Base-by-base conservation (phyloP, 2,888 invertebrate genomes). In the Caenorhabditis japonica region DNA sequence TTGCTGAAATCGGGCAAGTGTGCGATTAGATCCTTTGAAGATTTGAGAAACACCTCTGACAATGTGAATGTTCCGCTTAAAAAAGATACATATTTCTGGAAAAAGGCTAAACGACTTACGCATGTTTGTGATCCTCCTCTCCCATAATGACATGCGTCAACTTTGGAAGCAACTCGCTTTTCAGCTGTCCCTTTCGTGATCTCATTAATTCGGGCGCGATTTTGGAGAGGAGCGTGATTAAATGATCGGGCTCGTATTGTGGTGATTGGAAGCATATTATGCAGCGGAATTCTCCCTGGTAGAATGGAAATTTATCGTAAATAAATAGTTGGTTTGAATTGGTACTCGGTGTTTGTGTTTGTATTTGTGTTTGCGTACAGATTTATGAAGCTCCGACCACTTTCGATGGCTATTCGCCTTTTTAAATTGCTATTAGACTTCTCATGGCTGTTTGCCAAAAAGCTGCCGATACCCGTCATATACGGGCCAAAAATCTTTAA, bases 201-300 rank as follows among this genome's bases (percentile, higher is more conserved):
- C 68, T 46, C 71, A 83, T 76, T 27, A 85, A 38, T 52, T 85
- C 85, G 1, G 85, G 85, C 27, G 76, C 64, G 36, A 83, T 71
- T 38, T 83, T 79, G 4, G 80, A 36, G 13, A 85, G 61, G 15
- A 85, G 47, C 17, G 75, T 69, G 55, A 80, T 76, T 39, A 81
- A 56, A 38, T 75, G 72, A 55, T 84, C 84, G 8, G 78, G 61
- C 5, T 73, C 71, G 30, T 64, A 71, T 27, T 75, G 76, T 30
- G 73, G 76, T 3, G 84, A 79, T 38, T 86, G 87, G 23, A 88
- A 87, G 21, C 87, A 80, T 17, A 90, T 77, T 3, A 90, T 61
- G 2, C 87, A 88, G 43, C 86, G 88, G 69, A 88, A 88, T 4
- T 87, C 87, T 33, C 89, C 89, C 88, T 89, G 70, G 13, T 79